Conservation (phyloP, 2,113 vertebrate genomes). For the Cottus gobio region DNA sequence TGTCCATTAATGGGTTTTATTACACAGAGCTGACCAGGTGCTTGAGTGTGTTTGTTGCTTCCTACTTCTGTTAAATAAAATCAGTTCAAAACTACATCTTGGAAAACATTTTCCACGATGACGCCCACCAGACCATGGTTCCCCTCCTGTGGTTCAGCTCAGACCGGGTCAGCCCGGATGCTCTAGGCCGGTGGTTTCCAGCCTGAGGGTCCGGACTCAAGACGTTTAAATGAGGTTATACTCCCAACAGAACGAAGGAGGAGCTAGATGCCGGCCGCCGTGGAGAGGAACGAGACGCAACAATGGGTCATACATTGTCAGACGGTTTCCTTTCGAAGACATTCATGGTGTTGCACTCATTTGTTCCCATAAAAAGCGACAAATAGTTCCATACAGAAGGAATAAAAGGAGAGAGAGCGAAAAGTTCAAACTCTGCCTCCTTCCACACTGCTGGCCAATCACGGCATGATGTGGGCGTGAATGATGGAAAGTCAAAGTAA, state of each 20-base stretch:
- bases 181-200: background rate
- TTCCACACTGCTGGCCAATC: constrained; percentile 6
- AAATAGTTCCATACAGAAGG: background rate
- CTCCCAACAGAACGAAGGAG: background rate
- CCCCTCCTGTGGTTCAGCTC: background rate
- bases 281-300: background rate
- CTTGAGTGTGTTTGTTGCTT: background rate
- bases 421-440: background rate
- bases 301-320: background rate
- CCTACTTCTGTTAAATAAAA: background rate
- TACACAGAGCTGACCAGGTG: background rate
- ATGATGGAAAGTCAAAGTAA: background rate
- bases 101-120: background rate
- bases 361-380: background rate
- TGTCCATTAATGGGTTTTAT: background rate
- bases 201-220: background rate
- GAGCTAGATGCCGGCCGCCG: background rate
- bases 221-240: background rate
- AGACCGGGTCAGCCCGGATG: background rate
- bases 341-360: background rate
- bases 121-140: background rate
- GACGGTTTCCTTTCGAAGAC: background rate
- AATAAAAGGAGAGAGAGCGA: background rate
- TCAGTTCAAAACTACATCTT: background rate
- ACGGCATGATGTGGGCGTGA: background rate